Conservation (phyloP, 2,888 invertebrate genomes). For the Lampropteryx suffumata region DNA sequence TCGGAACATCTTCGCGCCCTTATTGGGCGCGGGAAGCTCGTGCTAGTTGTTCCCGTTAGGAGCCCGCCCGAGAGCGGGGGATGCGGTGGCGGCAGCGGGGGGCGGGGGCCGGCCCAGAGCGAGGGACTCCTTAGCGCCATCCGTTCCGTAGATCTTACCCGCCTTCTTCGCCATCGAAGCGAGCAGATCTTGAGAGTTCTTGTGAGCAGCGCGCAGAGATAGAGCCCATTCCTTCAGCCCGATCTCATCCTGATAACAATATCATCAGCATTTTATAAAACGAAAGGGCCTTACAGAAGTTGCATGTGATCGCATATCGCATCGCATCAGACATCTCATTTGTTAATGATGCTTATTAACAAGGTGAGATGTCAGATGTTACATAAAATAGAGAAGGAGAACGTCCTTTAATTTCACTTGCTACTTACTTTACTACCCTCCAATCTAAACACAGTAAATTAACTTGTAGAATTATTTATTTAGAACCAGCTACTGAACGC, state of each 20-base stretch:
- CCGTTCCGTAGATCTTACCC: constrained; percentile 98
- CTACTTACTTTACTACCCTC: too few relatives aligned
- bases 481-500: too few relatives aligned
- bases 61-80: constrained; percentile 55
- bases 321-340: too few relatives aligned
- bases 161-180: constrained; percentile 99
- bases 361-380: too few relatives aligned
- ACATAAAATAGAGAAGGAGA: too few relatives aligned
- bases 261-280: too few relatives aligned
- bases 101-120: constrained; percentile 43
- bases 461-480: too few relatives aligned
- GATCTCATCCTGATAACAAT: constrained; percentile 92
- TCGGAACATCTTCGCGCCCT: constrained; percentile 82
- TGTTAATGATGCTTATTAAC: too few relatives aligned
- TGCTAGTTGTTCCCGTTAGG: constrained; percentile 79
- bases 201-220: constrained; percentile 97
- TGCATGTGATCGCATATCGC: too few relatives aligned
- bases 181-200: constrained; percentile 96
- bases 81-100: constrained; percentile 33
- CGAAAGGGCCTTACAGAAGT: too few relatives aligned
- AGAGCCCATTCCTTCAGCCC: constrained; percentile 99
- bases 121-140: constrained; percentile 65
- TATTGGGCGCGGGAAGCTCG: constrained; percentile 75
- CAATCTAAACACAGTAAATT: too few relatives aligned
- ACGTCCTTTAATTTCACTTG: too few relatives aligned